Evolutionary conservation across 1,140 invertebrate species (phyloP), one percentile per base, ranked within the genome.

Genomic region (Limonius californicus): DNA sequence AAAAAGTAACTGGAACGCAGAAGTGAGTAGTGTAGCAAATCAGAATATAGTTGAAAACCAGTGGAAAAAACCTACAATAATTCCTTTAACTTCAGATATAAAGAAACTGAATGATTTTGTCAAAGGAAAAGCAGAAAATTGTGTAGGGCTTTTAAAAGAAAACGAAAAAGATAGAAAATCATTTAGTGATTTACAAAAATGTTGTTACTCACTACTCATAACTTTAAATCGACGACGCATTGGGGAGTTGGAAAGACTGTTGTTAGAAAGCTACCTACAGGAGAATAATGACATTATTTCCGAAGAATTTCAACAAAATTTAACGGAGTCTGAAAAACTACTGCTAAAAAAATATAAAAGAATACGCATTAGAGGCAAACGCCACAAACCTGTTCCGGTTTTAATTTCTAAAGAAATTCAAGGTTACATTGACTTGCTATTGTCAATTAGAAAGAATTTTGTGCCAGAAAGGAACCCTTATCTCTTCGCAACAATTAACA

Each of bases 311-410:
- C 3, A 6, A 45, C 4, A 45, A 16, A 45, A 45, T 14, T n/a
- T 45, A 14, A 45, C 42, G 14, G n/a, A 45, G 14, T 8, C 7
- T 14, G 42, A 45, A 45, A 45, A 45, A 3, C 7, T 45, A 4
- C 42, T 45, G 4, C 16, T 45, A 14, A 45, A 45, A n/a, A 45
- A 45, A 45, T 45, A 45, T 16, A 45, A 45, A 45, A 45, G 42
- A 14, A 45, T 45, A 32, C n/a, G n/a, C n/a, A n/a, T n/a, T n/a
- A n/a, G n/a, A n/a, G n/a, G n/a, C n/a, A n/a, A n/a, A n/a, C n/a
- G n/a, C n/a, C n/a, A n/a, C n/a, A n/a, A n/a, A n/a, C n/a, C n/a
- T n/a, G n/a, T n/a, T n/a, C n/a, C n/a, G n/a, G n/a, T n/a, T n/a
- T n/a, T n/a, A n/a, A n/a, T n/a, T n/a, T n/a, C n/a, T n/a, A n/a